Evolutionary conservation across 2,113 vertebrate genomes (phyloP), one percentile per base, ranked within the genome.

Genomic region (Echinops telfairi): DNA sequence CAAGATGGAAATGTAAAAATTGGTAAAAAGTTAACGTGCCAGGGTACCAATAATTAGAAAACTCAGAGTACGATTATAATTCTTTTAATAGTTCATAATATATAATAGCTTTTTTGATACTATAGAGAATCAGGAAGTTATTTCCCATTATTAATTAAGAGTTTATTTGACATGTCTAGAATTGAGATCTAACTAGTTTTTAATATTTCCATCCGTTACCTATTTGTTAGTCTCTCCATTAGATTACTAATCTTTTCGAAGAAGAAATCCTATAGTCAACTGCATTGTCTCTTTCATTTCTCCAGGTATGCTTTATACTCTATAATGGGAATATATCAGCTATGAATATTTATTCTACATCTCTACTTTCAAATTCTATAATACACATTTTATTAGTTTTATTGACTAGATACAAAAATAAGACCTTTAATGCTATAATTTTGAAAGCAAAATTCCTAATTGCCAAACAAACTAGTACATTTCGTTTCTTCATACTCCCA

Each of bases 401-500:
- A 88, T 7, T 88, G 36, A 68, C 77, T n/a, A 84, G 47, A 53
- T 53, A 89, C 70, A 92, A 77, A 90, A 91, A 89, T 22, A 3
- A 82, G 94, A 92, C 3, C 79, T 82, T 62, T 77, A 88, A 89
- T 78, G 20, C 20, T 25, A 62, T 87, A 53, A 82, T 87, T 88
- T 89, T 66, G 14, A 81, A 91, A 95, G 86, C 1, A 89, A 91
- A 95, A 93, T 83, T 81, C 87, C 29, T 92, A 95, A 92, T 43
- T 88, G 76, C 62, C 43, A 91, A 75, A 86, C 29, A 92, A 95
- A 83, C 19, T 71, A 79, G 40, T 57, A 92, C 47, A 96, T 88
- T 96, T 90, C 90, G 71, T 89, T 84, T 92, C 64, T 86, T 86
- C 83, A 91, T 73, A 91, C n/a, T 93, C 75, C 29, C 66, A 88